These are phyloP conservation scores for Steinernema carpocapsae DNA, from an alignment of 2,888 invertebrate species.

Conservation along the genomic window DNA sequence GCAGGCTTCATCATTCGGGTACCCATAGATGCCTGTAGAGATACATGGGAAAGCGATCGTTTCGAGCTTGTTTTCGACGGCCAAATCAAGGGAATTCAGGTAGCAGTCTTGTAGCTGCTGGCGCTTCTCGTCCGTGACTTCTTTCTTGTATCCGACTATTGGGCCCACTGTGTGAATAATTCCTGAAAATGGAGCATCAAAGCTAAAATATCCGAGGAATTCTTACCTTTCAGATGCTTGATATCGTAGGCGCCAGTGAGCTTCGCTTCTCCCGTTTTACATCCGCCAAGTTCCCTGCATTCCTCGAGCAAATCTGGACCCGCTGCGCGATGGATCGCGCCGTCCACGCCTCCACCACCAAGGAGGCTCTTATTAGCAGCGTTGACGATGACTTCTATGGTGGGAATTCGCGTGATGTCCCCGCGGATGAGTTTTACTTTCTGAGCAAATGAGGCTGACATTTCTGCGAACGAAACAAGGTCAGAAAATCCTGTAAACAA, in stretches of 20 bases:
- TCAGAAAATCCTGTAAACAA: no score
- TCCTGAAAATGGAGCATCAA: conserved; percentile 74
- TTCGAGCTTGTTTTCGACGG: conserved; percentile 71
- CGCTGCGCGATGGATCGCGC: conserved; percentile 84
- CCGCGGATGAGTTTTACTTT: conserved; percentile 71
- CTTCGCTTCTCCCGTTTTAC: conserved; percentile 82
- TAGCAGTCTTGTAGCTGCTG: conserved; percentile 78
- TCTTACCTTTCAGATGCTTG: conserved; percentile 44
- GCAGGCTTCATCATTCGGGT: conserved; percentile 79
- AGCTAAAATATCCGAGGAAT: not conserved
- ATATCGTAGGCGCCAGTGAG: conserved; percentile 80
- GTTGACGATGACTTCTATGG: conserved; percentile 87
- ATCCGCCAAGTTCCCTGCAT: conserved; percentile 78
- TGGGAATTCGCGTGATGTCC: conserved; percentile 80
- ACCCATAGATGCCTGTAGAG: conserved; percentile 87
- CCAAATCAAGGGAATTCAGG: conserved; percentile 75
- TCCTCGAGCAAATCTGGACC: conserved; percentile 76
- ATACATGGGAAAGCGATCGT: conserved; percentile 86
- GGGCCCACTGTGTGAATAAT: conserved; percentile 90
- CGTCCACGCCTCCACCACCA: conserved; percentile 79
- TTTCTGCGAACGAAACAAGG: no score
- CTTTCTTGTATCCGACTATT: conserved; percentile 62
- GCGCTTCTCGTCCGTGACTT: conserved; percentile 75
- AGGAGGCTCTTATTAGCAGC: conserved; percentile 81
- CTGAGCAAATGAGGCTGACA: not conserved